Evolutionary conservation across 2,113 vertebrate species (phyloP).

Genomic region (Meriones unguiculatus): DNA sequence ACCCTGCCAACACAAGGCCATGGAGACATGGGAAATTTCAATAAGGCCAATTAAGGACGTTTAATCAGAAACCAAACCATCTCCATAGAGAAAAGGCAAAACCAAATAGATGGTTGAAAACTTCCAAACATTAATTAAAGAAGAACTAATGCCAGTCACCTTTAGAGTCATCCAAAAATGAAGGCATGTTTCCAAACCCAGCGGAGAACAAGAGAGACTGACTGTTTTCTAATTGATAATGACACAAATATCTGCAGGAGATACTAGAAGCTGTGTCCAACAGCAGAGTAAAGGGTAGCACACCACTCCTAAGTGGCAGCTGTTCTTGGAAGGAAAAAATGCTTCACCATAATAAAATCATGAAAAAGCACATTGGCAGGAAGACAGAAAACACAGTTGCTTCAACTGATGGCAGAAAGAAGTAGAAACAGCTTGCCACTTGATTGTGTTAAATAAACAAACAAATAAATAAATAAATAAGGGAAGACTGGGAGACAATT

Average conservation of each 20-base stretch:
- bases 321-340: neutral
- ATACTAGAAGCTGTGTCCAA: neutral
- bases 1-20: neutral
- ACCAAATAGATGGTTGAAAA: neutral
- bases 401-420: conserved; percentile 15
- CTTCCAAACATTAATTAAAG: neutral
- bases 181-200: neutral
- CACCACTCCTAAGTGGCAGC: neutral
- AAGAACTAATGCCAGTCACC: neutral
- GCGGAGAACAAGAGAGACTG: neutral
- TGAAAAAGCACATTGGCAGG: neutral
- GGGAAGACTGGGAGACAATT: neutral
- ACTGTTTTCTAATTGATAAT: neutral
- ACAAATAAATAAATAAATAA: neutral
- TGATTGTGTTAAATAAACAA: neutral
- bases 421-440: neutral
- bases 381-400: neutral
- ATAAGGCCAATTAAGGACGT: neutral
- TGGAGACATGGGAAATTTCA: neutral
- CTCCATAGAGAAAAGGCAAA: neutral
- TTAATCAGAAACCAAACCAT: neutral
- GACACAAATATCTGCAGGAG: neutral
- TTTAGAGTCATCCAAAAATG: neutral
- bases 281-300: neutral
- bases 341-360: neutral